These are phyloP conservation scores for Eulemur mongoz DNA, from an alignment of 2,797 vertebrate genomes.

Conservation along the genomic window DNA sequence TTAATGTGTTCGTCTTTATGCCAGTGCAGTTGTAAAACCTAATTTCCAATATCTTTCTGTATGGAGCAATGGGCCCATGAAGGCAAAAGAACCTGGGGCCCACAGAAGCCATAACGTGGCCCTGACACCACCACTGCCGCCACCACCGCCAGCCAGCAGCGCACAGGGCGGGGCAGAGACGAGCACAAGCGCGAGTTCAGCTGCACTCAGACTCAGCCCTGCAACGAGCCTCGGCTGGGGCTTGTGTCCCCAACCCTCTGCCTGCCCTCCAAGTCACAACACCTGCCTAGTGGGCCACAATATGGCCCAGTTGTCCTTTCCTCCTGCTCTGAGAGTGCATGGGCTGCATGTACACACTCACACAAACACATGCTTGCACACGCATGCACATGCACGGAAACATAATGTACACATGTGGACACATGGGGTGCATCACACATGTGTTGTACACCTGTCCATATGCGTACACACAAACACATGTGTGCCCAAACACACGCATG, in stretches of 20 bases:
- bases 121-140: no score
- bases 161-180: accelerated
- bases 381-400: no score
- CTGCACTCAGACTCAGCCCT: not conserved
- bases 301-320: not conserved
- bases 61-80: not conserved
- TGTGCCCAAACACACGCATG: not conserved
- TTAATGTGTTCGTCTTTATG: not conserved
- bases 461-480: not conserved
- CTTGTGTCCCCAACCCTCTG: not conserved
- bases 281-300: not conserved
- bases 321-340: not conserved
- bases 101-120: not conserved
- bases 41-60: not conserved
- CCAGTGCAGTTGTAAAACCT: not conserved
- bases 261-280: not conserved
- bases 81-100: not conserved
- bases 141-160: not conserved
- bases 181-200: not conserved
- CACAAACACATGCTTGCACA: no score
- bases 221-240: not conserved
- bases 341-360: accelerated
- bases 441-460: not conserved
- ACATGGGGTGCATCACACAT: no score
- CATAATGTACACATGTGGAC: not conserved